These are phyloP conservation scores for Telmatherina bonti DNA, from an alignment of 2,797 vertebrate species.

Conservation along the genomic window DNA sequence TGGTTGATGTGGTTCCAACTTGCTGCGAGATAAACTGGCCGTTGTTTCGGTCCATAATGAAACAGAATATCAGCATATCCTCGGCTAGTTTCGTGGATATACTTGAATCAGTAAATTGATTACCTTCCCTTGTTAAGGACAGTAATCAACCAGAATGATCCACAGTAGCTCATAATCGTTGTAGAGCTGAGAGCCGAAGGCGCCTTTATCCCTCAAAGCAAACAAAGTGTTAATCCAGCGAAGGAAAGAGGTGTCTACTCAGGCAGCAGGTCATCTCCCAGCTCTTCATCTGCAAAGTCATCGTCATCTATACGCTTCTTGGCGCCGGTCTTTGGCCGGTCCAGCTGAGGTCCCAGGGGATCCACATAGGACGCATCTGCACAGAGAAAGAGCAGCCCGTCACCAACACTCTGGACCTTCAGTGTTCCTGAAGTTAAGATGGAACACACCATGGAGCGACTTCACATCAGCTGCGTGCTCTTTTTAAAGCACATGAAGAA, in stretches of 20 bases:
- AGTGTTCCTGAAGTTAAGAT: not conserved
- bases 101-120: not conserved
- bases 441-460: too few relatives aligned
- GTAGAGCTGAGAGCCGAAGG: too few relatives aligned
- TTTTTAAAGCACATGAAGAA: too few relatives aligned
- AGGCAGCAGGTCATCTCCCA: constrained; percentile 95
- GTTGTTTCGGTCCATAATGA: too few relatives aligned
- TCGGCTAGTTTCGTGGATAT: not conserved
- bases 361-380: constrained; percentile 93
- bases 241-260: constrained; percentile 75
- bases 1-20: too few relatives aligned
- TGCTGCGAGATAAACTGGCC: too few relatives aligned
- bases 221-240: too few relatives aligned
- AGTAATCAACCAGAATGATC: not conserved
- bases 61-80: too few relatives aligned
- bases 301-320: constrained; percentile 90
- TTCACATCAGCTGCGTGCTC: too few relatives aligned
- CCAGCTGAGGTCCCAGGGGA: constrained; percentile 92
- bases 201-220: too few relatives aligned
- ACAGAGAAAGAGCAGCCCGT: not conserved
- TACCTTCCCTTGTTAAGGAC: not conserved
- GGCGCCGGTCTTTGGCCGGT: constrained; percentile 94
- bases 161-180: not conserved
- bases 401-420: not conserved
- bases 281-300: constrained; percentile 94